Evolutionary conservation across 2,888 invertebrate genomes (phyloP).

Genomic region (Scaeva pyrastri): DNA sequence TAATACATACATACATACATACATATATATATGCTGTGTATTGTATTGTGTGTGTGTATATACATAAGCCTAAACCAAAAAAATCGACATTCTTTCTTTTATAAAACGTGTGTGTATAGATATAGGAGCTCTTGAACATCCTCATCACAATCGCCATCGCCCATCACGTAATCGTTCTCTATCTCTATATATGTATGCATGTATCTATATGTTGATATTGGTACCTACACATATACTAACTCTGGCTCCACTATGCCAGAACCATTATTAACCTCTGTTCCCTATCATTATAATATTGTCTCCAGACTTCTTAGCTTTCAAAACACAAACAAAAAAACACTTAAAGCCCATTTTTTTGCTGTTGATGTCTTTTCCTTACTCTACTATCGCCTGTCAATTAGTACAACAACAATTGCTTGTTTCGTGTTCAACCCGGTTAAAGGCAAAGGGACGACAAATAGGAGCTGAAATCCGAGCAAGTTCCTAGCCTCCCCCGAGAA

Average conservation of each 20-base stretch:
- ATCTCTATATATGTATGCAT: neutral
- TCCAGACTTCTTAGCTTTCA: conserved; percentile 17
- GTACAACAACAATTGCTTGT: conserved; percentile 47
- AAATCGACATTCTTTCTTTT: neutral
- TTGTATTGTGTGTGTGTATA: no score
- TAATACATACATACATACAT: no score
- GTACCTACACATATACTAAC: neutral
- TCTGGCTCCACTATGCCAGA: neutral
- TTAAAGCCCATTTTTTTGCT: conserved; percentile 30
- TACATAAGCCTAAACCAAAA: neutral
- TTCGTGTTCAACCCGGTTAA: conserved; percentile 36
- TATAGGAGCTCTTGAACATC: neutral
- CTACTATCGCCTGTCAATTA: conserved; percentile 60
- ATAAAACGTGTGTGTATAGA: neutral
- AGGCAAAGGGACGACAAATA: neutral
- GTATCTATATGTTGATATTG: no score
- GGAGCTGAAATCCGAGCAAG: conserved; percentile 30
- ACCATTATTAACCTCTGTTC: conserved; percentile 37
- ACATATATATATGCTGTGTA: no score
- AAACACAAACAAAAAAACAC: conserved; percentile 15
- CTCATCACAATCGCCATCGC: neutral
- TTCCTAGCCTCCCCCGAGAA: conserved; percentile 32
- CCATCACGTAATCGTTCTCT: conserved; percentile 31
- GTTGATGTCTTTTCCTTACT: conserved; percentile 27
- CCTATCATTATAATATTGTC: neutral